Evolutionary conservation across 2,888 invertebrate genomes (phyloP).

Genomic region (Diarsia mendica): DNA sequence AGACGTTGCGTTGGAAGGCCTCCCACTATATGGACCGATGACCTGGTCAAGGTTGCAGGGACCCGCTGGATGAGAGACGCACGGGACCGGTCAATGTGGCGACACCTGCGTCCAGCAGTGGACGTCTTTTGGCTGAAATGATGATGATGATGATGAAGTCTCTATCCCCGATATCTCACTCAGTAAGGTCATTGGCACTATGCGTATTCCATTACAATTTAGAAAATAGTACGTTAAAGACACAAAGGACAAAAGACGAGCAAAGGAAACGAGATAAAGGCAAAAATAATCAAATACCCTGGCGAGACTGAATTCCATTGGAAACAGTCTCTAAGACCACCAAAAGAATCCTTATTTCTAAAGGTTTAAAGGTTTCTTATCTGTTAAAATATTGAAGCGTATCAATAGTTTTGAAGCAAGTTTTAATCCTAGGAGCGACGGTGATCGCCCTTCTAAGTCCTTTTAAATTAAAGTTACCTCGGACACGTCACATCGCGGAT

Average conservation of each 20-base stretch:
- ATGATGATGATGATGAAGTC: no score
- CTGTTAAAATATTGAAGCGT: constrained; percentile 46
- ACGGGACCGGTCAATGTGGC: no score
- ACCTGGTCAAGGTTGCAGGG: no score
- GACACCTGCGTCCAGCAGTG: no score
- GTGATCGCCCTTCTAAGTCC: constrained; percentile 68
- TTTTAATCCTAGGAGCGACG: constrained; percentile 64
- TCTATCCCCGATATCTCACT: not conserved
- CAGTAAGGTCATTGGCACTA: not conserved
- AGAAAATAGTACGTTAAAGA: constrained; percentile 35
- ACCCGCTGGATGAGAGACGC: no score
- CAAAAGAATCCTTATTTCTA: constrained; percentile 33
- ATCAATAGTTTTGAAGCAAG: constrained; percentile 59
- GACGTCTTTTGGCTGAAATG: no score
- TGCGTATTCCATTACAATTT: constrained; percentile 39
- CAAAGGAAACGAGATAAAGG: constrained; percentile 36
- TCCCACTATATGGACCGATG: no score
- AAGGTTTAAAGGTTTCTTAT: constrained; percentile 44
- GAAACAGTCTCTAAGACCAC: constrained; percentile 12
- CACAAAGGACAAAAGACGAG: constrained; percentile 22
- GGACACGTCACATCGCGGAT: constrained; percentile 59
- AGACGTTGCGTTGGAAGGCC: no score
- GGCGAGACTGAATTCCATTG: constrained; percentile 20
- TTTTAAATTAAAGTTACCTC: constrained; percentile 74
- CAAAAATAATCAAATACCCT: constrained; percentile 47